These are phyloP conservation scores for Copidosoma floridanum DNA, from an alignment of 1,140 invertebrate genomes.

Conservation along the genomic window DNA sequence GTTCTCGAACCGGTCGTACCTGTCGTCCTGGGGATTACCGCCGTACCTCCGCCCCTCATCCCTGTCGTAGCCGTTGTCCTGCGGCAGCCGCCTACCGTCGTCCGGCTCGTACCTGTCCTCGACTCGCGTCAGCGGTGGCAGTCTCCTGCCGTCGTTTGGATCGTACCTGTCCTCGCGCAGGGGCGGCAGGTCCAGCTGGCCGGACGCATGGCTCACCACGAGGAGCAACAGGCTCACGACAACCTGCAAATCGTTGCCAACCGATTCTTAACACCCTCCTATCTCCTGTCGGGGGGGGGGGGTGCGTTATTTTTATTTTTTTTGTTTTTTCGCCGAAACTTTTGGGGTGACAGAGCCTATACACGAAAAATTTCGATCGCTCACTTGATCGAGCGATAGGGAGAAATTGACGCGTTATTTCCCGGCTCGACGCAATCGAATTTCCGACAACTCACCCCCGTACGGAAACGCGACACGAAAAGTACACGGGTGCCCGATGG, in stretches of 20 bases:
- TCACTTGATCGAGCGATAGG: too few species aligned
- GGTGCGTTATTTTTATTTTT: too few species aligned
- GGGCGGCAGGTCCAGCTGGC: constrained; percentile 48
- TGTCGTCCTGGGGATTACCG: background rate
- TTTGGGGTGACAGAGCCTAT: too few species aligned
- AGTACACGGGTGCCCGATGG: background rate
- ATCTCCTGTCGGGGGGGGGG: too few species aligned
- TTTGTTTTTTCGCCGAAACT: too few species aligned
- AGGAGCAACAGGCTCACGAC: constrained; percentile 30
- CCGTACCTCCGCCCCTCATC: background rate
- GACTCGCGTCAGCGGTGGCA: background rate
- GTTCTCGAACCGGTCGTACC: constrained; percentile 32
- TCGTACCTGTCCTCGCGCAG: constrained; percentile 32
- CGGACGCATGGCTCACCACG: constrained; percentile 25
- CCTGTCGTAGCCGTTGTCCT: background rate
- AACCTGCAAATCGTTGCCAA: too few species aligned
- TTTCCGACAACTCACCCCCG: too few species aligned
- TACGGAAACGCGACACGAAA: too few species aligned
- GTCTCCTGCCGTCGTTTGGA: background rate
- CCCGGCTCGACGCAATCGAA: too few species aligned
- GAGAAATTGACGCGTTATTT: too few species aligned
- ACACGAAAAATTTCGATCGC: too few species aligned
- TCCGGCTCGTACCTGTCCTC: background rate
- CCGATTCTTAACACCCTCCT: too few species aligned
- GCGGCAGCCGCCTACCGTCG: background rate